Percentiles rank a stretch among this genome's conserved stretches.
Conservation (phyloP, 2,888 invertebrate species). For the Mystacides longicornis region DNA sequence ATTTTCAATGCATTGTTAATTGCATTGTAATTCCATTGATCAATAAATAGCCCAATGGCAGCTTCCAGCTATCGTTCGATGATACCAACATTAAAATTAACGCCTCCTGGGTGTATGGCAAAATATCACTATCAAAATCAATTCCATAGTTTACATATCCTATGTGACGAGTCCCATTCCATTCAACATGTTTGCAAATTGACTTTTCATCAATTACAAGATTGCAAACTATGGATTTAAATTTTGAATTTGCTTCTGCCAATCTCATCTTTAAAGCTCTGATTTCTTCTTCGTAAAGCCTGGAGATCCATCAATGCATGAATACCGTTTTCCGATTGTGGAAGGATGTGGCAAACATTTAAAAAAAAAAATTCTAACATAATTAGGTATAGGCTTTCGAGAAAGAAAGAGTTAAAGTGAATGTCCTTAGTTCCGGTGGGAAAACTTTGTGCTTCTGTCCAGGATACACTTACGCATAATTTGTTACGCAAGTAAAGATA, state of each 20-base stretch:
- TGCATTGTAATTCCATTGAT: background rate
- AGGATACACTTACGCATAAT: no score
- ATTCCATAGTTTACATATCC: background rate
- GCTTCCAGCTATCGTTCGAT: background rate
- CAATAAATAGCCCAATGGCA: background rate
- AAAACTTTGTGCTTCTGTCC: no score
- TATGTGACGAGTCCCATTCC: background rate
- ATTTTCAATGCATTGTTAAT: background rate
- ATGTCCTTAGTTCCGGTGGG: no score
- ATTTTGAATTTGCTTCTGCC: background rate
- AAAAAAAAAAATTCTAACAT: background rate
- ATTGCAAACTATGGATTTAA: background rate
- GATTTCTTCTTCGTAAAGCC: background rate
- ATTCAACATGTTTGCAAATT: background rate
- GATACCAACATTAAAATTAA: background rate
- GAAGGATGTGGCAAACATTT: background rate
- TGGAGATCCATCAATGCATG: background rate
- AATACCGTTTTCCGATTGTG: background rate
- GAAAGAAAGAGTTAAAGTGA: no score
- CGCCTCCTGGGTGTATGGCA: background rate
- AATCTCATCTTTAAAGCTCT: background rate
- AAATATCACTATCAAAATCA: background rate
- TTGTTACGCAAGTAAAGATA: no score
- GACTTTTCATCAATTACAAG: background rate
- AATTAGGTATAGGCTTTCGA: no score